Evolutionary conservation across 2,888 invertebrate species (phyloP), one percentile per base, ranked within the genome.

Genomic region (Polydesmus complanatus): DNA sequence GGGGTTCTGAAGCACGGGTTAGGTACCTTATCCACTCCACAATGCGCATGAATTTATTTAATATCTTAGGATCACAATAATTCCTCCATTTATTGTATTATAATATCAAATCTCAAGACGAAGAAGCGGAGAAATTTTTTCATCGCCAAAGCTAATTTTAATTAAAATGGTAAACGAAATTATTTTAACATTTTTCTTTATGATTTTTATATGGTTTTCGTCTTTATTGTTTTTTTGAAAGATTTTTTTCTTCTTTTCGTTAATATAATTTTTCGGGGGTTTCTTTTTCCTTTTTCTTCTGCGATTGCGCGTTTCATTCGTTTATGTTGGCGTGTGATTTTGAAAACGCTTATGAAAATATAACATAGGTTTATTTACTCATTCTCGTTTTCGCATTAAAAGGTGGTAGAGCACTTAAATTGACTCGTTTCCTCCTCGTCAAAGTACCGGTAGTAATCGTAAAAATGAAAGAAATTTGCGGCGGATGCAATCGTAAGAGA

Each of bases 151-250:
- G n/a, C n/a, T n/a, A n/a, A n/a, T n/a, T n/a, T n/a, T n/a, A n/a
- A n/a, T n/a, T n/a, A n/a, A n/a, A n/a, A n/a, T n/a, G n/a, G n/a
- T n/a, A n/a, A n/a, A n/a, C n/a, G n/a, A n/a, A n/a, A n/a, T n/a
- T n/a, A n/a, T n/a, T n/a, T n/a, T n/a, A n/a, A n/a, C n/a, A n/a
- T n/a, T n/a, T n/a, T n/a, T n/a, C n/a, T 48, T 48, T 48, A 14
- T 48, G 11, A 48, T 18, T 14, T 48, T 48, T 48, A 48, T 48
- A 14, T 48, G 11, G 48, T 18, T 48, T 11, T 18, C 11, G 18
- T 52, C n/a, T 52, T 19, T 52, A 52, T 52, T 19, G 52, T 52
- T 52, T n/a, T 52, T 52, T 52, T 8, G n/a, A n/a, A n/a, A 5
- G 14, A 37, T 37, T 37, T 37, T 37, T 37, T 37, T 37, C 14